Conservation (phyloP, 2,797 vertebrate genomes). For the Hephaestus fuliginosus region DNA sequence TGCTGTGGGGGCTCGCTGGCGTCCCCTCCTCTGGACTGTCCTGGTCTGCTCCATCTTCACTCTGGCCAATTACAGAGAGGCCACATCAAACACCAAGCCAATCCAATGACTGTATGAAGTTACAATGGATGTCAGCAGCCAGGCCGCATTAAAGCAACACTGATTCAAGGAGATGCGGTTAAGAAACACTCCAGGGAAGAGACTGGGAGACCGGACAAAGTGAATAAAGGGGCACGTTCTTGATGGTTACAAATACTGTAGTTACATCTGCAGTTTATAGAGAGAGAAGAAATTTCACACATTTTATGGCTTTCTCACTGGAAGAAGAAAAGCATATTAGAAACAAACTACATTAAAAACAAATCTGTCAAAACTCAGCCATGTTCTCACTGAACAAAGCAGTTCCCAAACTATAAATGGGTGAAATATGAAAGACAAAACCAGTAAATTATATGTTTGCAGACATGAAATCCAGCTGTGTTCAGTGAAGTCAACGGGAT, state of each 20-base stretch:
- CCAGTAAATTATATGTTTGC: conserved; percentile 45
- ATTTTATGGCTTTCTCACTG: neutral
- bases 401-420: conserved; percentile 20
- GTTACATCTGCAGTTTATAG: neutral
- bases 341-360: conserved; percentile 1
- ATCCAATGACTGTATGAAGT: conserved; percentile 29
- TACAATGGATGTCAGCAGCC: conserved; percentile 47
- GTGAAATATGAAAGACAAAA: conserved; percentile 34
- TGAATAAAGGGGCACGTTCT: neutral
- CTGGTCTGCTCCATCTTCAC: conserved; percentile 85
- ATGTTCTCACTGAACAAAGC: conserved; percentile 29
- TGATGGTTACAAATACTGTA: neutral
- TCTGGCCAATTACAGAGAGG: conserved; percentile 71
- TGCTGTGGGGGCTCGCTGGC: conserved; percentile 86
- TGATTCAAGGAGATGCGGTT: conserved; percentile 17
- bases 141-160: conserved; percentile 28
- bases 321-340: neutral
- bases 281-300: conserved; percentile 11
- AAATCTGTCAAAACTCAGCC: neutral
- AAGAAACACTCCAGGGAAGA: neutral
- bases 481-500: conserved; percentile 24
- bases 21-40: conserved; percentile 92
- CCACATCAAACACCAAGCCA: conserved; percentile 58
- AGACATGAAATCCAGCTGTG: conserved; percentile 42
- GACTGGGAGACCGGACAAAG: neutral